These are phyloP conservation scores for Cebus imitator DNA, from an alignment of 2,113 vertebrate species.

Conservation along the genomic window DNA sequence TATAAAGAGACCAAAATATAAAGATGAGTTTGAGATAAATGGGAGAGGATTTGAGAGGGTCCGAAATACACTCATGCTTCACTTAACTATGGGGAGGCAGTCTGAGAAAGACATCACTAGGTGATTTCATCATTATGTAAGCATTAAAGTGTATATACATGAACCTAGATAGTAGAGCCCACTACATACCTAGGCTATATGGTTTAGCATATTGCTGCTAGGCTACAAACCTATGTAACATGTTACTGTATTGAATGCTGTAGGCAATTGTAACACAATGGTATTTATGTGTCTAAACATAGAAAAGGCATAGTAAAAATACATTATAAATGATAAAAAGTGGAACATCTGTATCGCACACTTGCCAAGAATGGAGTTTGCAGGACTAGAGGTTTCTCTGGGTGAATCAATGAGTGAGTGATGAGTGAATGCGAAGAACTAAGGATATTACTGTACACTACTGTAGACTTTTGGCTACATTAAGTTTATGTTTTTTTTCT, in stretches of 20 bases:
- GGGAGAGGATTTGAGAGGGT: neutral
- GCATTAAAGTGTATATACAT: neutral
- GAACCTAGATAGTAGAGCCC: neutral
- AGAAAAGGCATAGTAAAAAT: neutral
- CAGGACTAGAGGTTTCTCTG: neutral
- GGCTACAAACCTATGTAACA: neutral
- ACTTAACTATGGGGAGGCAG: neutral
- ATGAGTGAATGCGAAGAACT: neutral
- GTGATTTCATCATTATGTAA: neutral
- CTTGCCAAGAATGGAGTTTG: neutral
- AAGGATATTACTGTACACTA: neutral
- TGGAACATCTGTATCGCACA: neutral
- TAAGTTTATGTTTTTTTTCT: neutral
- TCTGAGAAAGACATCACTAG: neutral
- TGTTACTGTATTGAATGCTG: neutral
- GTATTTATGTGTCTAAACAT: neutral
- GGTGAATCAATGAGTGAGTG: neutral
- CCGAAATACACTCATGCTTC: neutral
- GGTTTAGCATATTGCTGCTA: neutral
- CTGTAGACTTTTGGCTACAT: neutral
- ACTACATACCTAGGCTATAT: neutral
- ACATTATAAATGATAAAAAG: neutral
- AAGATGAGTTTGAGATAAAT: neutral
- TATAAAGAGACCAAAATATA: neutral
- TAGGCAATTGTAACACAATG: neutral